Conservation (phyloP, 2,113 vertebrate genomes). For the Tamias sibiricus region DNA sequence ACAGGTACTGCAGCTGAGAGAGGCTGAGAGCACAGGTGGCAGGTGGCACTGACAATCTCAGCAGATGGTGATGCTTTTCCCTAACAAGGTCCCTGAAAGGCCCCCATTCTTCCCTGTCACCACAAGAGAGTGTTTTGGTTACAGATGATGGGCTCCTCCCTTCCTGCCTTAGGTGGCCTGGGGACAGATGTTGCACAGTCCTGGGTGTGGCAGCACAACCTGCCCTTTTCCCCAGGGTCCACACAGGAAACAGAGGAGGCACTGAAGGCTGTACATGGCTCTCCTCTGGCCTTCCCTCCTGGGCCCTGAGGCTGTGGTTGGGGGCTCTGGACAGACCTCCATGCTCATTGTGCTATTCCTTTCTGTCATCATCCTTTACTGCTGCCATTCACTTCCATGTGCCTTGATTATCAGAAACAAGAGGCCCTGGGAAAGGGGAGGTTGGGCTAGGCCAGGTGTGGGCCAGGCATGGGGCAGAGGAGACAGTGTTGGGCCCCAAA, state of each 20-base stretch:
- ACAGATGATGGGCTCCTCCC: background rate
- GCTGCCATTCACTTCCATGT: background rate
- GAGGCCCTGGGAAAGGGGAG: background rate
- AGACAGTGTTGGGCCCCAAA: background rate
- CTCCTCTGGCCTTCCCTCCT: background rate
- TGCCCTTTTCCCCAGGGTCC: background rate
- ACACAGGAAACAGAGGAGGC: background rate
- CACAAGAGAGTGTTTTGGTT: background rate
- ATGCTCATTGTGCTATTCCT: background rate
- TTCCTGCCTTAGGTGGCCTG: background rate
- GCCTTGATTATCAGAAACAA: background rate
- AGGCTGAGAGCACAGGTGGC: background rate
- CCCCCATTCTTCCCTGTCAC: background rate
- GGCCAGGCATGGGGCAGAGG: background rate
- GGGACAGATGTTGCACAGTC: background rate
- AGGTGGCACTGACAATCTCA: background rate
- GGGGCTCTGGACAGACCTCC: background rate
- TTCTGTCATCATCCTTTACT: background rate
- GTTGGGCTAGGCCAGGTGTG: background rate
- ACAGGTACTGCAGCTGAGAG: background rate
- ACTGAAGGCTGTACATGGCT: background rate
- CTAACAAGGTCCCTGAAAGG: background rate
- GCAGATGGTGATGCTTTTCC: background rate
- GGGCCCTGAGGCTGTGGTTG: background rate
- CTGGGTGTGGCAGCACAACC: background rate